A percentile compares a stretch with the other conserved stretches of the same genome.
phyloP scores from a whole-genome alignment of 2,113 vertebrate genomes.

The Heteronetta atricapilla region DNA sequence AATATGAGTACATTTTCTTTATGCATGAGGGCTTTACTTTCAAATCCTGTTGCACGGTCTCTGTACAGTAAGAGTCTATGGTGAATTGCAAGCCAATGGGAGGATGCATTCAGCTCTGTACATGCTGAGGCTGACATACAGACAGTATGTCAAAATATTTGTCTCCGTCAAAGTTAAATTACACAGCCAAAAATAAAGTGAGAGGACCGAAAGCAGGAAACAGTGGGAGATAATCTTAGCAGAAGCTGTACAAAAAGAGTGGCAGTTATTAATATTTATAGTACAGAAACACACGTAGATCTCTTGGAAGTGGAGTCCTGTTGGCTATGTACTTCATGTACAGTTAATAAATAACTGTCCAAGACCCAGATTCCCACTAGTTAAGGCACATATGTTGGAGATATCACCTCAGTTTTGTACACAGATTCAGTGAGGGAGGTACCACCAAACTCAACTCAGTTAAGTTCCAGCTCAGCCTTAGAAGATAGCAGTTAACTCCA shows the following conservation, averaged over 20 bases:
- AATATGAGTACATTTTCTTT: background rate
- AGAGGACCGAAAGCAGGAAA: conserved; percentile 13
- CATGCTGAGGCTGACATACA: background rate
- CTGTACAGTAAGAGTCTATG: background rate
- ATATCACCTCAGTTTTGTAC: background rate
- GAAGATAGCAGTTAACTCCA: background rate
- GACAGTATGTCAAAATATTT: conserved; percentile 2
- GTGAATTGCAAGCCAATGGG: background rate
- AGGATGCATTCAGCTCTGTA: background rate
- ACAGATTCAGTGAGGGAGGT: background rate
- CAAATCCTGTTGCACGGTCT: background rate
- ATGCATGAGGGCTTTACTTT: background rate
- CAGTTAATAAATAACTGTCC: conserved; percentile 17
- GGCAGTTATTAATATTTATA: conserved; percentile 7
- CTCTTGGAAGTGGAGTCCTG: background rate
- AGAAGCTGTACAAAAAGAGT: background rate
- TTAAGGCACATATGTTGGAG: background rate
- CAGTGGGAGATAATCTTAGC: conserved; percentile 12
- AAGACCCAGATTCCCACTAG: background rate
- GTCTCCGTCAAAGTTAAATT: background rate
- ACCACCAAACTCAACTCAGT: background rate
- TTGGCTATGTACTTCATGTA: background rate
- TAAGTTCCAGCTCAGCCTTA: background rate
- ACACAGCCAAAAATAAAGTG: conserved; percentile 12
- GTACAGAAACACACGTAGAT: background rate